phyloP scores from a whole-genome alignment of 2,113 vertebrate species.

The Cyprinodon tularosa region DNA sequence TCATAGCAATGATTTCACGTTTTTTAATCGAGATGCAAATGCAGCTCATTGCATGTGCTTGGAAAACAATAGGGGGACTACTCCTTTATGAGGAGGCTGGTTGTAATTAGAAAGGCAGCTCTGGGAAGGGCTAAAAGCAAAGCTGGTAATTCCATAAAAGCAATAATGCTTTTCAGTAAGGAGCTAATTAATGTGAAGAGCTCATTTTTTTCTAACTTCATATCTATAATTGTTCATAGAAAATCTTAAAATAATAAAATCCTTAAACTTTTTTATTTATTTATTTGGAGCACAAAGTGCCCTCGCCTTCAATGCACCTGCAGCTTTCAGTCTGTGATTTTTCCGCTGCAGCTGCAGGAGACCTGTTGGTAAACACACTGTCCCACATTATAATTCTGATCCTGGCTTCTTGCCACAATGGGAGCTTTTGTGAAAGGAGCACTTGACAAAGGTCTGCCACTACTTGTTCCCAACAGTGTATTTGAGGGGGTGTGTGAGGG shows the following conservation, averaged over 20 bases:
- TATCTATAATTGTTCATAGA: not conserved
- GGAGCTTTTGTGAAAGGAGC: conserved; percentile 88
- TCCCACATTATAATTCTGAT: conserved; percentile 87
- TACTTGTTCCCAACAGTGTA: conserved; percentile 86
- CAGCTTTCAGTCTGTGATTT: conserved; percentile 12
- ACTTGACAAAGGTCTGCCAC: conserved; percentile 89
- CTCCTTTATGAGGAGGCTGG: conserved; percentile 65
- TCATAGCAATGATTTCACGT: not conserved
- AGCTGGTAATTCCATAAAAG: conserved; percentile 2
- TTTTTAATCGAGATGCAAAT: not conserved
- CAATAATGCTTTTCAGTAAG: not conserved
- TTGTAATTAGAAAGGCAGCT: conserved; percentile 66
- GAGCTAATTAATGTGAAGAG: not conserved
- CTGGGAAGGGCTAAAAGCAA: conserved; percentile 43
- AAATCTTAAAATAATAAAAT: not conserved
- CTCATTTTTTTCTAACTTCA: not conserved
- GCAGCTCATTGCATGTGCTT: not conserved
- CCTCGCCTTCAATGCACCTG: not conserved
- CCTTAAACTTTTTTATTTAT: not conserved
- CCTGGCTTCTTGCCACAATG: conserved; percentile 85
- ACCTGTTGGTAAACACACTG: conserved; percentile 92
- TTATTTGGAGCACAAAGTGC: not conserved
- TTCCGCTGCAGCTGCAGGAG: conserved; percentile 81
- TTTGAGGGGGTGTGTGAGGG: conserved; percentile 33
- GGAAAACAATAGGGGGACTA: conserved; percentile 44